phyloP scores from a whole-genome alignment of 2,797 vertebrate genomes.

The Limnodromus scolopaceus region DNA sequence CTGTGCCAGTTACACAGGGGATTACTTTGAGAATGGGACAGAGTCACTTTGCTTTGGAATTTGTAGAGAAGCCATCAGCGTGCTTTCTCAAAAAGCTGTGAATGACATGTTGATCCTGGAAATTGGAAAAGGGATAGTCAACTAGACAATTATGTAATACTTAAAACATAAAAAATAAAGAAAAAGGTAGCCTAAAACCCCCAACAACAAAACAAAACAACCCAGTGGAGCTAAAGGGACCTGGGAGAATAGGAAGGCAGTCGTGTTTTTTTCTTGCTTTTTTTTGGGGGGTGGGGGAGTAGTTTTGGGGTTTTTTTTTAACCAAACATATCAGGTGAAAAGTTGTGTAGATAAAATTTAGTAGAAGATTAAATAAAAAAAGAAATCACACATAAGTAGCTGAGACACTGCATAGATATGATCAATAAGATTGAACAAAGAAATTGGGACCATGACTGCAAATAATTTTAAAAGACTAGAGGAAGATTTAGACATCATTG shows the following conservation, averaged over 20 bases:
- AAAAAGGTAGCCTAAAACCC: not conserved
- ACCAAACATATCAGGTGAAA: not conserved
- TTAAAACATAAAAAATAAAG: not conserved
- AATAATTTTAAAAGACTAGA: not conserved
- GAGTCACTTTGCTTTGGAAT: constrained; percentile 9
- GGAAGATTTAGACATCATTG: not conserved
- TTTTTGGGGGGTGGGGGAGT: not conserved
- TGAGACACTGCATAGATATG: not conserved
- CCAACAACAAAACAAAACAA: not conserved
- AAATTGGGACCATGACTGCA: not conserved
- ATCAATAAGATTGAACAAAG: not conserved
- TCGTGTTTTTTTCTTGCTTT: not conserved
- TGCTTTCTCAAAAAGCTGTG: constrained; percentile 29
- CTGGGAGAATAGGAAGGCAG: not conserved
- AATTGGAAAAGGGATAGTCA: not conserved
- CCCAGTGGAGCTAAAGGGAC: not conserved
- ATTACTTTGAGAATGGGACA: constrained; percentile 2
- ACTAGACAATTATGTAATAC: not conserved
- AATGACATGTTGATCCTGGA: not conserved
- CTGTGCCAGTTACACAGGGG: not conserved
- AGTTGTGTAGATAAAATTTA: not conserved
- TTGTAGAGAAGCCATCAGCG: not conserved
- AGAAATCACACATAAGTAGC: not conserved
- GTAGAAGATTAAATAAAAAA: not conserved
- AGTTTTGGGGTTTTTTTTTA: fast-evolving